Percentiles rank a stretch among this genome's conserved stretches.
phyloP scores from a whole-genome alignment of 2,888 invertebrate species.

The Macrophya alboannulata region DNA sequence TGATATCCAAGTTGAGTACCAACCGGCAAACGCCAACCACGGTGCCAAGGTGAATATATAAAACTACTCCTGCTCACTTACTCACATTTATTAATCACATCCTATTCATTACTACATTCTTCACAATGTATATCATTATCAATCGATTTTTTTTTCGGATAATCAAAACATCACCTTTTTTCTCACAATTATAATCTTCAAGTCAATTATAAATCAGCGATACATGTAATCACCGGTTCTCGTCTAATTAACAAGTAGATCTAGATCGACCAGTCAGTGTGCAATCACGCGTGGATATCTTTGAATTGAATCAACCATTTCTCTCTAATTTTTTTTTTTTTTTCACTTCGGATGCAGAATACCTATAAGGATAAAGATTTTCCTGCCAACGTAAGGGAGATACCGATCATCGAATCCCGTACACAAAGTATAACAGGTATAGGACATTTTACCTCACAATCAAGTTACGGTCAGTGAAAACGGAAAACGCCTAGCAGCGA shows the following conservation, averaged over 20 bases:
- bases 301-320: slow-evolving; percentile 14
- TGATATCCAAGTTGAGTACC: slow-evolving; percentile 25
- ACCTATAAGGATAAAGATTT: neutral
- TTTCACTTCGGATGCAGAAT: neutral
- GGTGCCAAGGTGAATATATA: neutral
- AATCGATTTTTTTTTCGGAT: neutral
- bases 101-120: neutral
- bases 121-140: neutral
- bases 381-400: neutral
- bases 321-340: neutral
- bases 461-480: neutral
- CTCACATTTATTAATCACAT: slow-evolving; percentile 12
- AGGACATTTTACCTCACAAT: neutral
- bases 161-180: neutral
- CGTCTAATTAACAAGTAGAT: slow-evolving; percentile 50
- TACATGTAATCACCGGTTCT: slow-evolving; percentile 22
- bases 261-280: neutral
- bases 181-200: neutral
- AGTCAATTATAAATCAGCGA: slow-evolving; percentile 4
- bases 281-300: neutral
- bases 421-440: neutral
- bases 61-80: slow-evolving; percentile 22
- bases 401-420: neutral
- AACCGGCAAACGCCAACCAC: neutral
- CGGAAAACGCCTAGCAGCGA: slow-evolving; percentile 8